A percentile compares a stretch with the other conserved stretches of the same genome.
phyloP scores from a whole-genome alignment of 1,140 invertebrate genomes.

The Zaprionus taronus region DNA sequence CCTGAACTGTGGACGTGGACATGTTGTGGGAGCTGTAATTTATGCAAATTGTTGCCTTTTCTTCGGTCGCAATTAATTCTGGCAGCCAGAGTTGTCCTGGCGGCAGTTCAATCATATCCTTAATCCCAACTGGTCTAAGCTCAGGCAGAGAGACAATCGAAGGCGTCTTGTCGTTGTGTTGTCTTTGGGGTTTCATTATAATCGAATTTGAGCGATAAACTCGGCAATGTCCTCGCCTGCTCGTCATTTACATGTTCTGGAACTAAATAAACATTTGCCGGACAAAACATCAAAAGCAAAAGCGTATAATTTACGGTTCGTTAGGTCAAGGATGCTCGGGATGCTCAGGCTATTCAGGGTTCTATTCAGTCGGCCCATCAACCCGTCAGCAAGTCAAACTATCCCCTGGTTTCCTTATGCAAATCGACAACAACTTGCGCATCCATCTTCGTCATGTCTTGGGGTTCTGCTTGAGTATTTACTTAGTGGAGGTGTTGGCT shows the following conservation, averaged over 20 bases:
- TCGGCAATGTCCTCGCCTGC: conserved; percentile 57
- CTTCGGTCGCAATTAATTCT: conserved; percentile 67
- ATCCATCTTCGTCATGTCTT: conserved; percentile 77
- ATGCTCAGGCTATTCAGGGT: neutral
- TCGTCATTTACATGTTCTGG: conserved; percentile 50
- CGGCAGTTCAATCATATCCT: conserved; percentile 70
- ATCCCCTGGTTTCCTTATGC: conserved; percentile 49
- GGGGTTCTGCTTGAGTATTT: conserved; percentile 39
- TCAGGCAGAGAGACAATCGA: conserved; percentile 18
- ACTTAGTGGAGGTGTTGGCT: conserved; percentile 67
- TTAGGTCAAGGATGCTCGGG: conserved; percentile 72
- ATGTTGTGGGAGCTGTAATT: conserved; percentile 57
- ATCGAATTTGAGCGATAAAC: conserved; percentile 78
- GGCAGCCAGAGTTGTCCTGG: conserved; percentile 41
- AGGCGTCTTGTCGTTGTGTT: conserved; percentile 55
- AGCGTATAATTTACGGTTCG: conserved; percentile 82
- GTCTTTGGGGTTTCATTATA: conserved; percentile 71
- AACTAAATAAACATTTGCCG: conserved; percentile 72
- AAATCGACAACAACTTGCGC: conserved; percentile 71
- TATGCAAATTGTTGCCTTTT: conserved; percentile 73
- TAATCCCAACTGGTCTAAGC: conserved; percentile 50
- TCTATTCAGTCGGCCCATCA: neutral
- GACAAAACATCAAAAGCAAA: conserved; percentile 79
- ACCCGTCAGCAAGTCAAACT: conserved; percentile 58
- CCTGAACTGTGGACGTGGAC: conserved; percentile 46